Base-by-base conservation (phyloP, 2,888 invertebrate species). In the Andrena praecox region DNA sequence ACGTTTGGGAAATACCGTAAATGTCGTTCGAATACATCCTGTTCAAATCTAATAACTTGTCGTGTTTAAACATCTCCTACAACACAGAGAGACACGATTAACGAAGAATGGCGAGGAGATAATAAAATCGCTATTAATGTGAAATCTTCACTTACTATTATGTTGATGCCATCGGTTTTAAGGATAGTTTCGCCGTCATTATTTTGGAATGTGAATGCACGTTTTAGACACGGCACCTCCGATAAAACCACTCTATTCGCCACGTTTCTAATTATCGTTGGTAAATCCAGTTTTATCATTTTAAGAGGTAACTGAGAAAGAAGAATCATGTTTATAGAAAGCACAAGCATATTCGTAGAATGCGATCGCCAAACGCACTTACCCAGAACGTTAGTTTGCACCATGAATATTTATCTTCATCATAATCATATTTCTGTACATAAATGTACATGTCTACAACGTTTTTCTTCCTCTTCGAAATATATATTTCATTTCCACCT, bases 81-180 rank as follows among this genome's bases (percentile, higher is more conserved):
- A 92, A 91, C 24, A 16, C 16, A 85, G 60, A 8, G 24, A 33
- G 1, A 29, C 62, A 59, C 8, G 24, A 62, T 29, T 48, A 48
- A 60, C 52, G 35, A 29, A 24, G 35, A 52, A 31, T 12, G 1
- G 8, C 24, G 20, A 73, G 35, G 77, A 8, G 50, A 52, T 29
- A 12, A 12, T 10, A 48, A 74, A 20, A 12, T 48, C 24, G 20
- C 29, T 12, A 48, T 31, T 27, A 27, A 33, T 56, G 8, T 50
- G 16, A 24, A 50, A 64, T n/a, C 29, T 79, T 20, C 12, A 79
- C 94, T 94, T 93, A 96, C 96, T 68, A 96, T 95, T 74, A 99
- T 96, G 92, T 99, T 99, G 68, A 99, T 97, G 3, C 99, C 99
- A 91, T 99, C 99, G 0, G 99, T 99, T 94, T 98, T 98, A 0